A percentile compares a stretch with the other conserved stretches of the same genome.
These are phyloP conservation scores for Tinea semifulvella DNA, from an alignment of 2,888 invertebrate species.

Conservation along the genomic window DNA sequence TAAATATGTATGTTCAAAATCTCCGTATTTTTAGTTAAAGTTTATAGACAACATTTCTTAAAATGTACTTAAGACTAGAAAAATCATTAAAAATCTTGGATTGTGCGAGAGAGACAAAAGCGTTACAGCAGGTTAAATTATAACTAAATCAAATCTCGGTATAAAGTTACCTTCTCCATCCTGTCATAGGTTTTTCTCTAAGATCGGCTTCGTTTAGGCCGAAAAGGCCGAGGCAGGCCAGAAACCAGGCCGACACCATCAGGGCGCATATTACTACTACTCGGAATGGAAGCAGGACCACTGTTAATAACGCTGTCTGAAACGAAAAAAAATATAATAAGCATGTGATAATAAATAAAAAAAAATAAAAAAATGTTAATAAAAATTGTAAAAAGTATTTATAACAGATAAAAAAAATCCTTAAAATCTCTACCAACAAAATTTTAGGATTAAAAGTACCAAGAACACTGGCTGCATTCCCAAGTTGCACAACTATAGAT, in stretches of 20 bases:
- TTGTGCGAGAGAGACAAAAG: too few relatives aligned
- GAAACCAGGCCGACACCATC: conserved; percentile 83
- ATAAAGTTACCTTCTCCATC: conserved; percentile 97
- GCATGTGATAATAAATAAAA: not conserved
- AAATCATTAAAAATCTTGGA: too few relatives aligned
- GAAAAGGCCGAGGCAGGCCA: conserved; percentile 83
- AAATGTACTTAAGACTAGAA: too few relatives aligned
- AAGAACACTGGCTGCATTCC: too few relatives aligned
- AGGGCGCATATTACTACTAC: conserved; percentile 79
- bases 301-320: conserved; percentile 87
- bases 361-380: not conserved
- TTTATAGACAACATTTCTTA: too few relatives aligned
- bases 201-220: conserved; percentile 85
- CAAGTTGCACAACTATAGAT: too few relatives aligned
- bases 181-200: conserved; percentile 78
- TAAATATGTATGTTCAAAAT: too few relatives aligned
- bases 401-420: not conserved
- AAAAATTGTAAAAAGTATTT: not conserved
- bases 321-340: conserved; percentile 37
- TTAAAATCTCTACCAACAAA: too few relatives aligned
- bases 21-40: too few relatives aligned
- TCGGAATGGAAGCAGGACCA: conserved; percentile 84
- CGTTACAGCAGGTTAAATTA: too few relatives aligned
- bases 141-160: too few relatives aligned
- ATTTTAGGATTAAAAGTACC: too few relatives aligned